Evolutionary conservation across 2,113 vertebrate species (phyloP).

Genomic region (Balaenoptera acutorostrata): DNA sequence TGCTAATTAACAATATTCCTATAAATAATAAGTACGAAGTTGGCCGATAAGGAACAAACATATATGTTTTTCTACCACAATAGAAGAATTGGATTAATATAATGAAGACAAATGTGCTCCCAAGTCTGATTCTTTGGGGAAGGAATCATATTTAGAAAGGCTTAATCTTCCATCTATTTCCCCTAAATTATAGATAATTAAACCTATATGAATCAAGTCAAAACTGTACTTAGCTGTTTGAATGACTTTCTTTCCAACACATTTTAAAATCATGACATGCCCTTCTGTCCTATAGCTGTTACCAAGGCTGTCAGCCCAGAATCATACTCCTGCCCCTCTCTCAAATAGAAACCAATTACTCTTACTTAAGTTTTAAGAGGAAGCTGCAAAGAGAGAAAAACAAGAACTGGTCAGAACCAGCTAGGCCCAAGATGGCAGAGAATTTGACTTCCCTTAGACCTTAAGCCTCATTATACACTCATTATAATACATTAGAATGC

Average conservation of each 20-base stretch:
- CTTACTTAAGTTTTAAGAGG: not conserved
- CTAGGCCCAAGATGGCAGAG: not conserved
- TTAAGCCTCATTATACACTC: not conserved
- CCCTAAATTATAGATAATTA: not conserved
- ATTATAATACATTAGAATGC: not conserved
- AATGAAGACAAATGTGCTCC: not conserved
- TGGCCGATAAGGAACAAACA: not conserved
- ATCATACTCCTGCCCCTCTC: not conserved
- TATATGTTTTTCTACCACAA: not conserved
- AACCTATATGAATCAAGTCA: not conserved
- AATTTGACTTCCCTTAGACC: not conserved
- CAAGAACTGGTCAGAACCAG: not conserved
- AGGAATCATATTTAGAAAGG: not conserved
- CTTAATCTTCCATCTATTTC: not conserved
- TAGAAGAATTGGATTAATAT: not conserved
- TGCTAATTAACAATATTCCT: not conserved
- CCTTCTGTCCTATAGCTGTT: not conserved
- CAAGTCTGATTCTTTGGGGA: not conserved
- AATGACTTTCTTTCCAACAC: constrained; percentile 1
- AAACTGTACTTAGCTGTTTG: not conserved
- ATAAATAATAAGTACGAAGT: not conserved
- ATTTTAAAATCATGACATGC: not conserved
- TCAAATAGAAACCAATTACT: not conserved
- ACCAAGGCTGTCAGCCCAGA: not conserved
- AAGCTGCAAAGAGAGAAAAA: not conserved